phyloP scores from a whole-genome alignment of 2,888 invertebrate species.

The Epiblema foenella region DNA sequence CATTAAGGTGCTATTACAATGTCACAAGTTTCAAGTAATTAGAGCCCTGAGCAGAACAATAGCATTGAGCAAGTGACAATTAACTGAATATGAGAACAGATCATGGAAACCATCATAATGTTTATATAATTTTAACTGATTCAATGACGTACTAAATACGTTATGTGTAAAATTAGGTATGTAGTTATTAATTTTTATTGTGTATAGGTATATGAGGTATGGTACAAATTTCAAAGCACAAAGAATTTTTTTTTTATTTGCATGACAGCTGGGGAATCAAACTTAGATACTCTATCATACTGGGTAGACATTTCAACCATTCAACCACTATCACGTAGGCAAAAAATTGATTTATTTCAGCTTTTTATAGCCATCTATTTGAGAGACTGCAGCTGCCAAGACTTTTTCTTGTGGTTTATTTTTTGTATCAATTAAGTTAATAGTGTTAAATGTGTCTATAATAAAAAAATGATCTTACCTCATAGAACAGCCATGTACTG shows the following conservation, averaged over 20 bases:
- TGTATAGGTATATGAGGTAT: no score
- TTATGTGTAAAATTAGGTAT: no score
- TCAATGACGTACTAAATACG: neutral
- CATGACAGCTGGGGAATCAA: neutral
- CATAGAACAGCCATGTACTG: constrained; percentile 95
- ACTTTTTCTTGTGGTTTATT: neutral
- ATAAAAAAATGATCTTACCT: constrained; percentile 86
- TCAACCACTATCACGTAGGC: neutral
- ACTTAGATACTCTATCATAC: neutral
- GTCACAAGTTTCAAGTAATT: constrained; percentile 39
- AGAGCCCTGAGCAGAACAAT: constrained; percentile 55
- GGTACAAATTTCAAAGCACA: neutral
- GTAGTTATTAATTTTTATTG: no score
- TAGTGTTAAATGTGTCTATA: constrained; percentile 36
- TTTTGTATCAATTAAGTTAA: constrained; percentile 1
- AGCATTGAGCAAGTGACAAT: constrained; percentile 52
- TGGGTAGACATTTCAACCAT: neutral
- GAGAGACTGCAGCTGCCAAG: neutral
- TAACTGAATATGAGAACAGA: constrained; percentile 50
- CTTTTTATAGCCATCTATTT: neutral
- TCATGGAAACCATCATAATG: constrained; percentile 17
- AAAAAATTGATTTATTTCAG: neutral
- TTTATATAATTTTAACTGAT: constrained; percentile 21
- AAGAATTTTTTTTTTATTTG: neutral
- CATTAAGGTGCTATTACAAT: constrained; percentile 35